Conservation (phyloP, 2,888 invertebrate species). For the Barypeithes pellucidus region DNA sequence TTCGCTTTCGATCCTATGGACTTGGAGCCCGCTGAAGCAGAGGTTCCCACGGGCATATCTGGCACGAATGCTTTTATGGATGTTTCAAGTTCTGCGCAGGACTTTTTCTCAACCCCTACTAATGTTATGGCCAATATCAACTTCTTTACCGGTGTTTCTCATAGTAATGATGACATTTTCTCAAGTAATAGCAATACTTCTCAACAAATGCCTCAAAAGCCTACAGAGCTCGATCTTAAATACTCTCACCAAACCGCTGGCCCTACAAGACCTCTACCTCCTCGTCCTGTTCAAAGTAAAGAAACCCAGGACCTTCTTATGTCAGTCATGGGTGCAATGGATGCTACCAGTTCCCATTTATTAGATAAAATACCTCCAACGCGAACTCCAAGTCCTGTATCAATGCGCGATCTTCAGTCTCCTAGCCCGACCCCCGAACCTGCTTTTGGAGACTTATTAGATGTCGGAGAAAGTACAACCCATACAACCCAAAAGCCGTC, state of each 20-base stretch:
- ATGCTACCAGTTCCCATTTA: slow-evolving; percentile 88
- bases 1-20: slow-evolving; percentile 74
- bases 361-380: slow-evolving; percentile 88
- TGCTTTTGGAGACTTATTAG: slow-evolving; percentile 76
- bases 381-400: slow-evolving; percentile 89
- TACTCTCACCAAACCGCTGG: slow-evolving; percentile 62
- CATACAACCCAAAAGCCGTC: slow-evolving; percentile 45
- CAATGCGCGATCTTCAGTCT: slow-evolving; percentile 86
- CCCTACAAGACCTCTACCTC: slow-evolving; percentile 66
- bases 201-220: slow-evolving; percentile 65
- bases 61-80: slow-evolving; percentile 48
- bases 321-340: slow-evolving; percentile 91
- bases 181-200: background rate
- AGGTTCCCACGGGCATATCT: slow-evolving; percentile 51
- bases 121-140: slow-evolving; percentile 35
- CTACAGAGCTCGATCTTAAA: slow-evolving; percentile 69
- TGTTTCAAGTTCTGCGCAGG: slow-evolving; percentile 36
- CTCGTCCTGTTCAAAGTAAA: slow-evolving; percentile 78
- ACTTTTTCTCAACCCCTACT: slow-evolving; percentile 40
- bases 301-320: slow-evolving; percentile 90
- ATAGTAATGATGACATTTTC: slow-evolving; percentile 13
- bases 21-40: slow-evolving; percentile 65
- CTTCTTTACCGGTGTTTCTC: slow-evolving; percentile 25
- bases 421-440: slow-evolving; percentile 88
- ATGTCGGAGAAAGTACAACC: slow-evolving; percentile 72